Conservation (phyloP, 2,888 invertebrate genomes). For the Acleris literana region DNA sequence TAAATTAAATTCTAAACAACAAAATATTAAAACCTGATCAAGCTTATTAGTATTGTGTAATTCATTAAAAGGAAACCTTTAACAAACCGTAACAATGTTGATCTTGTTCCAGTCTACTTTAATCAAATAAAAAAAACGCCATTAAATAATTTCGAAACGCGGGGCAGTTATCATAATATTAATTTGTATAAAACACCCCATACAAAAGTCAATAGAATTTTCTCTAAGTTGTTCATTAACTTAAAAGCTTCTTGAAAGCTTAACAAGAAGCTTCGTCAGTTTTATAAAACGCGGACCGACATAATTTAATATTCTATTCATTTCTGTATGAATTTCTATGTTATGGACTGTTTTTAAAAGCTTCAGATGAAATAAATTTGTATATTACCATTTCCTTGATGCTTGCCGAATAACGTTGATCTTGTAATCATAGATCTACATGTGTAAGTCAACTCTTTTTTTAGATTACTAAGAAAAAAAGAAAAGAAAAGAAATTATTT, state of each 20-base stretch:
- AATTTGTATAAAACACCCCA: conserved; percentile 54
- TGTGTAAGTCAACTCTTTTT: no score
- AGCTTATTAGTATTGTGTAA: neutral
- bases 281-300: conserved; percentile 77
- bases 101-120: conserved; percentile 11
- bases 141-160: conserved; percentile 25
- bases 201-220: conserved; percentile 74
- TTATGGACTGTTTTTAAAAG: conserved; percentile 59
- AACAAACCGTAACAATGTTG: conserved; percentile 9
- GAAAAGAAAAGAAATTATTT: no score
- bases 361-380: conserved; percentile 41
- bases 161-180: conserved; percentile 46
- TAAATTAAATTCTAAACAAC: neutral
- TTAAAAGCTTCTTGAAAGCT: conserved; percentile 81
- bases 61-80: conserved; percentile 4
- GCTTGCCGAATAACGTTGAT: no score
- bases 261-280: conserved; percentile 80
- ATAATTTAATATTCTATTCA: conserved; percentile 82
- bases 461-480: no score
- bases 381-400: no score
- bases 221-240: conserved; percentile 79
- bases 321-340: conserved; percentile 77
- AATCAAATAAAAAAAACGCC: conserved; percentile 27
- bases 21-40: neutral
- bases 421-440: no score